Evolutionary conservation across 2,888 invertebrate species (phyloP), one percentile per base, ranked within the genome.

Genomic region (Hetaerina titia): DNA sequence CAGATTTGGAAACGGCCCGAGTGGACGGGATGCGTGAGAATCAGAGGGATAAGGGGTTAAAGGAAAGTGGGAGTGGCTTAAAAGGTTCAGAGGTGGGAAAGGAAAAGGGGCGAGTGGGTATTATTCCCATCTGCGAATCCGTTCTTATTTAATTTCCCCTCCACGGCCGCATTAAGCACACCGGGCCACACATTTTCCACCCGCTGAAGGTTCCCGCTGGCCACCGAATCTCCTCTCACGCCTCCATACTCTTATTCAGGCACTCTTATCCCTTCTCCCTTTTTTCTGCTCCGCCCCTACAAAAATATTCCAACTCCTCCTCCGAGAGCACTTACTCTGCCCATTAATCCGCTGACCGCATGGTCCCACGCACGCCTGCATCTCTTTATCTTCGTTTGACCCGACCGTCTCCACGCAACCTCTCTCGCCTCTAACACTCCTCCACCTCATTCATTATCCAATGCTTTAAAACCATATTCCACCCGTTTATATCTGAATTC

Each of bases 331-430:
- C 31, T 31, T 60, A 60, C 81, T 81, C n/a, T 13, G 6, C 74
- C 81, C 81, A 81, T 81, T 31, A 81, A 81, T 81, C 81, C 81
- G 81, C 31, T 31, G 81, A 81, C 25, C 81, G 81, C 81, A 81
- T 81, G 9, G 11, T 15, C n/a, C 69, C 69, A 22, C 69, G 69
- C 69, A 69, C 69, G 69, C 69, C 69, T 69, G 69, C 69, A 69
- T 69, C 69, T 22, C 19, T n/a, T 69, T 69, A 69, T 69, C 69
- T 69, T 69, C 69, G 22, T 22, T 22, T 69, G 69, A 22, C 69
- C 69, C 69, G 69, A 60, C 13, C 60, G 60, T 60, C 11, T 7
- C 6, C 7, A 2, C 69, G 19, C 69, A 11, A 60, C 11, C 60
- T 69, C 22, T 22, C 69, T 9, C 69, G 2, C 60, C 60, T 60